A percentile compares a stretch with the other conserved stretches of the same genome.
phyloP scores from a whole-genome alignment of 2,888 invertebrate genomes.

The Tholera decimalis region DNA sequence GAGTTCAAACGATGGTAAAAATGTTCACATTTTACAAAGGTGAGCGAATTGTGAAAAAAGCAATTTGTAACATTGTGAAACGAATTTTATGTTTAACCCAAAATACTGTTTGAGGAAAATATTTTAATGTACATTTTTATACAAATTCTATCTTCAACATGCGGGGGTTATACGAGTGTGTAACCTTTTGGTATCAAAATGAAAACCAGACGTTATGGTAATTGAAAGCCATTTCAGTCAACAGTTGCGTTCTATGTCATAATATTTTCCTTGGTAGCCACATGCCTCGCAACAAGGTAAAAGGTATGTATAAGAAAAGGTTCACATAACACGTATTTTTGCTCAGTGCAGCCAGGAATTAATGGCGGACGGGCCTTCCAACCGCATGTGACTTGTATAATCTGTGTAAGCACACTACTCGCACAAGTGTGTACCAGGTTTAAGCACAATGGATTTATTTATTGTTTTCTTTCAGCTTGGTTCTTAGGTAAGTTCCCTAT shows the following conservation, averaged over 20 bases:
- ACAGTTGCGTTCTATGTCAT: conserved; percentile 1
- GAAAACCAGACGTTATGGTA: background rate
- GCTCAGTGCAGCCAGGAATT: conserved; percentile 16
- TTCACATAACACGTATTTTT: conserved; percentile 9
- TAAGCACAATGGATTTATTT: conserved; percentile 5
- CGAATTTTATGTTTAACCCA: conserved; percentile 28
- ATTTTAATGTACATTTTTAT: conserved; percentile 12
- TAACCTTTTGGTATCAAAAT: conserved; percentile 9
- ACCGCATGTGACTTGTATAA: conserved; percentile 36
- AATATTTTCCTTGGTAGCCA: background rate
- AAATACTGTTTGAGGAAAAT: conserved; percentile 20
- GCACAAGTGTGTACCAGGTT: conserved; percentile 10
- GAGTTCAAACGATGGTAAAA: conserved; percentile 24
- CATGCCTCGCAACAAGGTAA: background rate
- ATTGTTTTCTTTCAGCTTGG: background rate
- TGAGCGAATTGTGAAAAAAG: conserved; percentile 52
- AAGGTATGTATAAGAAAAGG: background rate
- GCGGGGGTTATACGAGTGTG: background rate
- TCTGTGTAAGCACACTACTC: conserved; percentile 25
- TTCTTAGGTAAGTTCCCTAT: background rate
- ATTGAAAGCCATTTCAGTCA: background rate
- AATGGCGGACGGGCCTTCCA: conserved; percentile 16
- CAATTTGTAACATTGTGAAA: conserved; percentile 40
- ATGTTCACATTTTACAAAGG: conserved; percentile 33
- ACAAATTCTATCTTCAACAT: conserved; percentile 17